These are phyloP conservation scores for Willisornis vidua DNA, from an alignment of 2,113 vertebrate genomes.

Conservation along the genomic window DNA sequence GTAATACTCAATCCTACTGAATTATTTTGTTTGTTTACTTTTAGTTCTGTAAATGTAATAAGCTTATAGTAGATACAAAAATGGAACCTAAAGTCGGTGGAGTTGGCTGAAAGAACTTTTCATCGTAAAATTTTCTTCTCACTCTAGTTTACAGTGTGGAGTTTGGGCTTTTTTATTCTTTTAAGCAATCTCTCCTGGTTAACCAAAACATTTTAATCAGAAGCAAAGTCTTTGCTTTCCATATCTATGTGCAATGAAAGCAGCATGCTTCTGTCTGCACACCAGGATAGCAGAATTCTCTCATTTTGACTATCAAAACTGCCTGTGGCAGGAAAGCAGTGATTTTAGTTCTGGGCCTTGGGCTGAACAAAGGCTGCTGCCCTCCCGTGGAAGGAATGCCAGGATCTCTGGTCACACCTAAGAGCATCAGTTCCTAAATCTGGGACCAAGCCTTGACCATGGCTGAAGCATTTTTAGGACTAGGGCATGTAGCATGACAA, in stretches of 20 bases:
- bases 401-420: neutral
- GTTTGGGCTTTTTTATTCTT: neutral
- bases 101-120: neutral
- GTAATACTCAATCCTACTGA: neutral
- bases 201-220: neutral
- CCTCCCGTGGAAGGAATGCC: conserved; percentile 18
- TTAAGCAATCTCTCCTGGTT: neutral
- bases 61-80: neutral
- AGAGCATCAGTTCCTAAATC: neutral
- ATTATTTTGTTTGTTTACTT: neutral
- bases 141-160: neutral
- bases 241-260: neutral
- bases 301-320: neutral
- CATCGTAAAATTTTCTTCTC: neutral
- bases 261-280: neutral
- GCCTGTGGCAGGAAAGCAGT: neutral
- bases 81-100: neutral
- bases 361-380: neutral
- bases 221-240: neutral
- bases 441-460: neutral
- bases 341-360: neutral
- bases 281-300: neutral
- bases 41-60: neutral
- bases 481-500: fast-evolving
- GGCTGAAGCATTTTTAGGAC: neutral